phyloP scores from a whole-genome alignment of 2,888 invertebrate species.

The Iselma pallidipennis region DNA sequence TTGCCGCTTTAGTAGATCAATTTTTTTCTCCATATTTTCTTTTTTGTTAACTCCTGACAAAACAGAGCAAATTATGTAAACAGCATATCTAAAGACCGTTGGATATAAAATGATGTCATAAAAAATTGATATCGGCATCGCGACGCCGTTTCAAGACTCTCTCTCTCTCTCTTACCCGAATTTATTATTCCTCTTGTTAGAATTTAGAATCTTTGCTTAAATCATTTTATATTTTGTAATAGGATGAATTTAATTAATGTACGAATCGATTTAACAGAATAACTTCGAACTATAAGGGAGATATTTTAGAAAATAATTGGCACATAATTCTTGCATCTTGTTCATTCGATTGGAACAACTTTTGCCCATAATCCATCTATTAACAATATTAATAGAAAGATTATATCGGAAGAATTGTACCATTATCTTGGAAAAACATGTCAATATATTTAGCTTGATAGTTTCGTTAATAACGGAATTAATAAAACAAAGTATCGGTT shows the following conservation, averaged over 20 bases:
- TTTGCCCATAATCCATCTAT: not conserved
- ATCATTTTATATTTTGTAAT: not conserved
- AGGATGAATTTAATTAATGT: not conserved
- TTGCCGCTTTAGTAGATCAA: not conserved
- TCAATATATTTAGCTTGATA: not conserved
- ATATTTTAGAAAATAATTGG: not conserved
- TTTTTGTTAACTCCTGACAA: not conserved
- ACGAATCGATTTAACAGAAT: not conserved
- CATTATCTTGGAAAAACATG: slow-evolving; percentile 1
- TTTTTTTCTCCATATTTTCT: not conserved
- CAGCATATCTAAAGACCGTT: not conserved
- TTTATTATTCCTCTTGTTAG: not conserved
- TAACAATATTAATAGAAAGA: not conserved
- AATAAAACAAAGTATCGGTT: slow-evolving; percentile 2
- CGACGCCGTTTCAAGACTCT: not conserved
- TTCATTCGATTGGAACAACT: not conserved
- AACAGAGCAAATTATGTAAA: not conserved
- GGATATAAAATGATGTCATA: not conserved
- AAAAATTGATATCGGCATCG: slow-evolving; percentile 1
- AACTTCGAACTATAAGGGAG: not conserved
- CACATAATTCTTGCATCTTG: not conserved
- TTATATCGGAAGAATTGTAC: slow-evolving; percentile 1
- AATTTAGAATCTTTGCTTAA: not conserved
- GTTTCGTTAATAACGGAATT: slow-evolving; percentile 1
- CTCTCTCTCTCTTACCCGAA: not conserved